Conservation (phyloP, 2,113 vertebrate genomes). For the Channa maculata region DNA sequence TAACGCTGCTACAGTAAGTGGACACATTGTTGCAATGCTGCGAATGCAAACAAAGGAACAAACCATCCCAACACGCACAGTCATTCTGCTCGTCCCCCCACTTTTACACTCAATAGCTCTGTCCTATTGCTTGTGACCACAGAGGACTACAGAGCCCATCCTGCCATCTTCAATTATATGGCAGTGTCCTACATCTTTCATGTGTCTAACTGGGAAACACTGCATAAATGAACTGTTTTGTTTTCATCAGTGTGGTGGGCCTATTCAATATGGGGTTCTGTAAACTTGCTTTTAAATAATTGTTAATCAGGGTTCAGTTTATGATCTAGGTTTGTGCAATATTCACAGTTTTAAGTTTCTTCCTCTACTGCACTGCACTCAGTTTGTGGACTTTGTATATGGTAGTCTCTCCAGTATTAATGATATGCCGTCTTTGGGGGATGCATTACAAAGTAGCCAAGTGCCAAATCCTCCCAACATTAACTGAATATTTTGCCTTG, state of each 20-base stretch:
- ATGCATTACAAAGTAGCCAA: slow-evolving; percentile 12
- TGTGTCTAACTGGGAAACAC: slow-evolving; percentile 14
- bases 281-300: slow-evolving; percentile 43
- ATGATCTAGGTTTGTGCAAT: background rate
- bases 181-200: slow-evolving; percentile 33
- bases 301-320: slow-evolving; percentile 41
- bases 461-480: background rate
- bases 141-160: background rate
- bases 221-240: slow-evolving; percentile 25
- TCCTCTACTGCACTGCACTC: too few relatives aligned
- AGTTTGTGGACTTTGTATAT: too few relatives aligned
- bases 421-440: background rate
- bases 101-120: slow-evolving; percentile 22
- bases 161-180: slow-evolving; percentile 56
- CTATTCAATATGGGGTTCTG: slow-evolving; percentile 17
- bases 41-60: slow-evolving; percentile 56
- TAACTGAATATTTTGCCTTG: slow-evolving; percentile 28
- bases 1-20: slow-evolving; percentile 50
- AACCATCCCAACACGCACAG: slow-evolving; percentile 26
- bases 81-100: slow-evolving; percentile 14
- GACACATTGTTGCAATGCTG: slow-evolving; percentile 46
- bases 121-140: slow-evolving; percentile 33
- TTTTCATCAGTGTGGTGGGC: slow-evolving; percentile 30
- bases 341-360: slow-evolving; percentile 8
- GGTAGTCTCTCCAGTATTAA: slow-evolving; percentile 2